phyloP scores from a whole-genome alignment of 2,888 invertebrate genomes.

The Patella caerulea region DNA sequence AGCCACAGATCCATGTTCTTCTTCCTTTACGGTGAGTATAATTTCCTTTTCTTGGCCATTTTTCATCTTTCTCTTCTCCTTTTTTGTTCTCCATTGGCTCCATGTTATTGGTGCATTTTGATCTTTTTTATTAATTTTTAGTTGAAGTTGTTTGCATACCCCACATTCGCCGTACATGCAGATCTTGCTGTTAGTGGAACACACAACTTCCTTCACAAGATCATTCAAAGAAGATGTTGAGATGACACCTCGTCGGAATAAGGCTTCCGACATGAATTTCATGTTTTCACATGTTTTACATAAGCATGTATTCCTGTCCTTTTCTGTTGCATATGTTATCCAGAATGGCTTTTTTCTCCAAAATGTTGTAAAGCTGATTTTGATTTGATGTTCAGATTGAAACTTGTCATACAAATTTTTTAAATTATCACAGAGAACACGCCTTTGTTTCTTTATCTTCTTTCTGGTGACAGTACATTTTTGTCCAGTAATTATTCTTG shows the following conservation, averaged over 20 bases:
- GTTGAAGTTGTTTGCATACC: slow-evolving; percentile 18
- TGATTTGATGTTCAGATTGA: slow-evolving; percentile 17
- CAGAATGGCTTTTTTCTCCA: slow-evolving; percentile 34
- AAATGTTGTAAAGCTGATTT: slow-evolving; percentile 30
- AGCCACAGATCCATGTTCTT: background rate
- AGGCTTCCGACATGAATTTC: slow-evolving; percentile 25
- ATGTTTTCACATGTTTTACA: slow-evolving; percentile 37
- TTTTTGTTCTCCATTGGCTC: slow-evolving; percentile 27
- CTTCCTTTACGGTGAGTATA: slow-evolving; percentile 12
- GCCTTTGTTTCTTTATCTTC: slow-evolving; percentile 32
- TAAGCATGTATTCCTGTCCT: slow-evolving; percentile 34
- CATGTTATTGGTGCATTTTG: slow-evolving; percentile 15
- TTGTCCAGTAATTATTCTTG: slow-evolving; percentile 28
- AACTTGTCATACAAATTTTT: slow-evolving; percentile 32
- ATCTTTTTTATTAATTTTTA: slow-evolving; percentile 16
- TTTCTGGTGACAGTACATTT: slow-evolving; percentile 24
- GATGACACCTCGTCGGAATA: slow-evolving; percentile 22
- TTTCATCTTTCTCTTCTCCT: slow-evolving; percentile 17
- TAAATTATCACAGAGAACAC: slow-evolving; percentile 26
- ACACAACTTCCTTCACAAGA: slow-evolving; percentile 22
- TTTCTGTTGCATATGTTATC: slow-evolving; percentile 24
- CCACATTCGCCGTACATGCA: slow-evolving; percentile 32
- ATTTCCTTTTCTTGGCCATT: slow-evolving; percentile 16
- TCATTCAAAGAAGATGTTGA: slow-evolving; percentile 21
- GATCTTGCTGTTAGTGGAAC: slow-evolving; percentile 20